Conservation (phyloP, 2,797 vertebrate species). For the Anguilla pacifica region DNA sequence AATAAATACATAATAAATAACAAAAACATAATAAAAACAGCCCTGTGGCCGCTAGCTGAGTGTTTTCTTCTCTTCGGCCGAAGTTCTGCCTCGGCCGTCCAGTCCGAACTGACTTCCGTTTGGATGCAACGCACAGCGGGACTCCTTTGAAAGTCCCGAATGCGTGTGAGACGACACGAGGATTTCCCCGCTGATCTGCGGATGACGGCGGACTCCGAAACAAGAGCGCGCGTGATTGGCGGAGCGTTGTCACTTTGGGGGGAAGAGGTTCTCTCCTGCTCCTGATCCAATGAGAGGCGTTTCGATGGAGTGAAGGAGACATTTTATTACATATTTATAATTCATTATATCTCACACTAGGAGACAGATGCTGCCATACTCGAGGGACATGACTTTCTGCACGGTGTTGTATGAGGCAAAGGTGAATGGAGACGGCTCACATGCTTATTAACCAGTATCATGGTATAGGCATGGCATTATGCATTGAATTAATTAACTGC, state of each 20-base stretch:
- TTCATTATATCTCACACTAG: conserved; percentile 27
- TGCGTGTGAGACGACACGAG: conserved; percentile 18
- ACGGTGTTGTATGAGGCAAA: neutral
- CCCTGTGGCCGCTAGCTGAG: conserved; percentile 24
- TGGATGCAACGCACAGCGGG: neutral
- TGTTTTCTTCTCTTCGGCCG: neutral
- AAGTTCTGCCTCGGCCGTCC: conserved; percentile 19
- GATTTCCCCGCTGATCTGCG: conserved; percentile 22
- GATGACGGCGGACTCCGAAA: neutral
- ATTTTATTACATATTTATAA: conserved; percentile 35
- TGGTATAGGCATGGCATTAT: conserved; percentile 55
- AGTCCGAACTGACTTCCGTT: neutral
- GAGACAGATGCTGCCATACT: conserved; percentile 14
- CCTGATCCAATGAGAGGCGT: conserved; percentile 18
- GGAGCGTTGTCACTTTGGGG: conserved; percentile 33
- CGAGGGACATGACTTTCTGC: conserved; percentile 14
- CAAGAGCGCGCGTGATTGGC: conserved; percentile 10
- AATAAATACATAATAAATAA: no score
- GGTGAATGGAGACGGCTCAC: conserved; percentile 51
- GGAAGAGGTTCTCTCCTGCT: conserved; percentile 31
- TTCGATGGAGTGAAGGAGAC: neutral
- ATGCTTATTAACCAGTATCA: conserved; percentile 61
- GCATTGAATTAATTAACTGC: conserved; percentile 65
- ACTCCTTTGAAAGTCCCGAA: neutral
- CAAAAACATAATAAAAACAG: conserved; percentile 42